These are phyloP conservation scores for Uria aalge DNA, from an alignment of 2,113 vertebrate genomes.

Conservation along the genomic window DNA sequence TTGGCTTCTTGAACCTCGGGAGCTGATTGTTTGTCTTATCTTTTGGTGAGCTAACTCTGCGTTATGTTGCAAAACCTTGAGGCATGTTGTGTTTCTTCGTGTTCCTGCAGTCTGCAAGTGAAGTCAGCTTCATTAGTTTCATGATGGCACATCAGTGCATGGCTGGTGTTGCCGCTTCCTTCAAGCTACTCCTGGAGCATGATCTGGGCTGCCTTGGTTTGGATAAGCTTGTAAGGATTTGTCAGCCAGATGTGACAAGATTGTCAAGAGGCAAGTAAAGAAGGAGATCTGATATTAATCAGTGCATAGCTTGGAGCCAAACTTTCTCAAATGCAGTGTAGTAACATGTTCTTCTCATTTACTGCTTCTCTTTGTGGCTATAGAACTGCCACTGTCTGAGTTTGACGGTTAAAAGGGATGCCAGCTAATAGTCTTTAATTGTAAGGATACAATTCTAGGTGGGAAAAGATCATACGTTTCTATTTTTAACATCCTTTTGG, in stretches of 20 bases:
- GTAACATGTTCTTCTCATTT: conserved; percentile 89
- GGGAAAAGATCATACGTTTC: conserved; percentile 41
- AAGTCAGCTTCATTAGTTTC: conserved; percentile 86
- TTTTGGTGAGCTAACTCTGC: conserved; percentile 64
- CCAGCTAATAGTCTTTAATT: conserved; percentile 69
- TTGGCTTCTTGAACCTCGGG: conserved; percentile 60
- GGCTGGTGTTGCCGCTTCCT: conserved; percentile 77
- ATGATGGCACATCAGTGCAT: conserved; percentile 79
- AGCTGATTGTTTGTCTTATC: conserved; percentile 70
- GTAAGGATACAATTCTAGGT: conserved; percentile 50
- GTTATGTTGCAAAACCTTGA: conserved; percentile 64
- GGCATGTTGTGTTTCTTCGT: conserved; percentile 73
- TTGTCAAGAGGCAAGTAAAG: conserved; percentile 83
- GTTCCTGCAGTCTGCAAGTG: conserved; percentile 71
- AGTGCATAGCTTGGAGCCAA: conserved; percentile 88
- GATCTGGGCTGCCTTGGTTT: conserved; percentile 77
- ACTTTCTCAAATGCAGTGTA: conserved; percentile 87
- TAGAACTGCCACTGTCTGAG: conserved; percentile 76
- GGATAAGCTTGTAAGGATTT: conserved; percentile 85
- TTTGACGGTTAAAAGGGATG: conserved; percentile 75
- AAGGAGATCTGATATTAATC: conserved; percentile 90
- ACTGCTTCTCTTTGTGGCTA: conserved; percentile 77
- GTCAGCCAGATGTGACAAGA: conserved; percentile 93
- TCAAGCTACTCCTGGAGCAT: conserved; percentile 77
- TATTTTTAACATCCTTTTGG: conserved; percentile 47